Percentiles rank a stretch among this genome's conserved stretches.
These are phyloP conservation scores for Gouania willdenowi DNA, from an alignment of 2,797 vertebrate species.

Conservation along the genomic window DNA sequence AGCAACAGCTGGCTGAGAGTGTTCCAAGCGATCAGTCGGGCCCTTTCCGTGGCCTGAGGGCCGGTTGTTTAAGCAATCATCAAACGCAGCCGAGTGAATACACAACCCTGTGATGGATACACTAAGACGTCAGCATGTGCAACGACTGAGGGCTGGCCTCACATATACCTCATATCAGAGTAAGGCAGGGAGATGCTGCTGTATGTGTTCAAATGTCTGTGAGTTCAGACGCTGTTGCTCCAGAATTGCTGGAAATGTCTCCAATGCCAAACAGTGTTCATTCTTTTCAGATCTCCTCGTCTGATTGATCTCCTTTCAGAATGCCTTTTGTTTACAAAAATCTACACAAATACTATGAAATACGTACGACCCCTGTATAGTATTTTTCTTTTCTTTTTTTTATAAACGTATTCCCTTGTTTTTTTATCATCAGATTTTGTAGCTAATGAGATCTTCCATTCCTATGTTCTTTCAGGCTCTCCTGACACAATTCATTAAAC, in stretches of 20 bases:
- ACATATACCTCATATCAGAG: conserved; percentile 79
- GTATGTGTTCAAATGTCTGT: conserved; percentile 65
- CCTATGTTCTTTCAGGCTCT: conserved; percentile 65
- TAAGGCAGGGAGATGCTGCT: conserved; percentile 76
- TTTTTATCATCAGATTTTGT: conserved; percentile 44
- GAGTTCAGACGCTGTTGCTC: conserved; percentile 8
- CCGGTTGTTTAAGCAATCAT: conserved; percentile 60
- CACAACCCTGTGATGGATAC: conserved; percentile 41
- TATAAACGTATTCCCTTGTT: not conserved
- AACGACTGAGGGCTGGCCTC: conserved; percentile 45
- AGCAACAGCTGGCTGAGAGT: conserved; percentile 46
- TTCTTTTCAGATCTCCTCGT: conserved; percentile 35
- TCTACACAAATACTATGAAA: conserved; percentile 75
- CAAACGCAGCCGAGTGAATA: conserved; percentile 52
- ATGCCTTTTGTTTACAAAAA: conserved; percentile 72
- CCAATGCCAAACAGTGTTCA: conserved; percentile 59
- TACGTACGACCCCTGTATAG: conserved; percentile 44
- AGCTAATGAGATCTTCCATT: conserved; percentile 55
- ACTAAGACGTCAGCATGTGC: conserved; percentile 35
- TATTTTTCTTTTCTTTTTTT: conserved; percentile 37
- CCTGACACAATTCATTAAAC: conserved; percentile 65
- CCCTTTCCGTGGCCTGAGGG: conserved; percentile 29
- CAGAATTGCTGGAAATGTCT: conserved; percentile 45
- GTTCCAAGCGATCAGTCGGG: conserved; percentile 51
- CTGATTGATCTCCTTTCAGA: conserved; percentile 44